These are phyloP conservation scores for Schizopygopsis pylzovi DNA, from an alignment of 2,797 vertebrate species.

Conservation along the genomic window DNA sequence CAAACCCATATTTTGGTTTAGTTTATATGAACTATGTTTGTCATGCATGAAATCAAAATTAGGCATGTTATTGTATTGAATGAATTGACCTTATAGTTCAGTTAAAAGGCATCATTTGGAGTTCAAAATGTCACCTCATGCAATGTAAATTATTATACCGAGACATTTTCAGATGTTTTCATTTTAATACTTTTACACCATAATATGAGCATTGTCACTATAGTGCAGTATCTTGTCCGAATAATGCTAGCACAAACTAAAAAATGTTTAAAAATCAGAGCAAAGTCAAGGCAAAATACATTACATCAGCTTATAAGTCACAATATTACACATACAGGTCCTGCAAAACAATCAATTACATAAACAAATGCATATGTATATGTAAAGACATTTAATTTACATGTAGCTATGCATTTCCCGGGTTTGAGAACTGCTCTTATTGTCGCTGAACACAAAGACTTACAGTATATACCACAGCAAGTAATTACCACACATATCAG, in stretches of 20 bases:
- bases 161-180: constrained; percentile 18
- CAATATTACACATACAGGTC: constrained; percentile 36
- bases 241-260: constrained; percentile 51
- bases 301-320: constrained; percentile 56
- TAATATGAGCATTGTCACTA: constrained; percentile 56
- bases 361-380: constrained; percentile 39
- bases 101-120: background rate
- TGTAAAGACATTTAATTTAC: constrained; percentile 66
- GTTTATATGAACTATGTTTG: background rate
- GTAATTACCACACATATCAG: constrained; percentile 16
- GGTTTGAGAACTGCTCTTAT: constrained; percentile 58
- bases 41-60: background rate
- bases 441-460: constrained; percentile 27
- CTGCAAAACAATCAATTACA: constrained; percentile 37
- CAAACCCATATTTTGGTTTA: background rate
- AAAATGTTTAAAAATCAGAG: constrained; percentile 30
- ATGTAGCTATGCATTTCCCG: constrained; percentile 71
- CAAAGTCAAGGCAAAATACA: constrained; percentile 52
- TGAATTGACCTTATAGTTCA: background rate
- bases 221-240: constrained; percentile 52
- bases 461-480: constrained; percentile 47
- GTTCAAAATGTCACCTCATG: background rate
- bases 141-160: background rate
- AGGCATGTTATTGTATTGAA: background rate
- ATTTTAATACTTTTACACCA: constrained; percentile 56